These are phyloP conservation scores for Hydrochoerus hydrochaeris DNA, from an alignment of 2,113 vertebrate genomes.

Conservation along the genomic window DNA sequence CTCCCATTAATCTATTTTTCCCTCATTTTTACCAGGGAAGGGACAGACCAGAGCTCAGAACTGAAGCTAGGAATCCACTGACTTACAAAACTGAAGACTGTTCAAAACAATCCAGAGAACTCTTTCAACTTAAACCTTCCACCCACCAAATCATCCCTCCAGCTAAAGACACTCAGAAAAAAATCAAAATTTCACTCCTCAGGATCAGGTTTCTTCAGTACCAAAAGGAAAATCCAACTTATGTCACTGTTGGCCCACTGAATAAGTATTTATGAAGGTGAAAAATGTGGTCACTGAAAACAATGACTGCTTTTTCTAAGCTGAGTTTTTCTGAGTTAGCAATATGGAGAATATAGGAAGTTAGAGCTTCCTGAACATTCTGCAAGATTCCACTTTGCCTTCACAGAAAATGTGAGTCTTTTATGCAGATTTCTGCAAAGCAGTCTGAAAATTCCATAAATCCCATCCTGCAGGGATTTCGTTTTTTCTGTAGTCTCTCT, in stretches of 20 bases:
- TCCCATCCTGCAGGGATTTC: constrained; percentile 71
- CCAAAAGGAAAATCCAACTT: constrained; percentile 41
- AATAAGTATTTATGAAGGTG: constrained; percentile 53
- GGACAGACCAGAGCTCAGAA: neutral
- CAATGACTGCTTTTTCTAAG: constrained; percentile 39
- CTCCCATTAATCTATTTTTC: neutral
- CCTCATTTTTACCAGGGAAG: neutral
- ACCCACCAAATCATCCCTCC: neutral
- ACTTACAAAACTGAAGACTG: neutral
- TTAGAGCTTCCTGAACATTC: constrained; percentile 44
- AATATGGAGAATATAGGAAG: constrained; percentile 54
- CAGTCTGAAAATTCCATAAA: constrained; percentile 77
- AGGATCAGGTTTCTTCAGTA: constrained; percentile 44
- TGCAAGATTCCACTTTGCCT: constrained; percentile 45
- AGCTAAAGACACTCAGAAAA: constrained; percentile 13
- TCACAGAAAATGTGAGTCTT: constrained; percentile 56
- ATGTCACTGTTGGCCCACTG: constrained; percentile 29
- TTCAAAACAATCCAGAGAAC: constrained; percentile 3
- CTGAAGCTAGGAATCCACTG: neutral
- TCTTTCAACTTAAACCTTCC: constrained; percentile 1
- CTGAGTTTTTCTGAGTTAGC: constrained; percentile 52
- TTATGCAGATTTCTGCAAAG: constrained; percentile 68
- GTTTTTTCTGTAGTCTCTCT: constrained; percentile 59
- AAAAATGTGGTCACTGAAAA: constrained; percentile 61
- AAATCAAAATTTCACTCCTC: constrained; percentile 46